A percentile compares a stretch with the other conserved stretches of the same genome.
These are phyloP conservation scores for Dilophus febrilis DNA, from an alignment of 2,888 invertebrate genomes.

Conservation along the genomic window DNA sequence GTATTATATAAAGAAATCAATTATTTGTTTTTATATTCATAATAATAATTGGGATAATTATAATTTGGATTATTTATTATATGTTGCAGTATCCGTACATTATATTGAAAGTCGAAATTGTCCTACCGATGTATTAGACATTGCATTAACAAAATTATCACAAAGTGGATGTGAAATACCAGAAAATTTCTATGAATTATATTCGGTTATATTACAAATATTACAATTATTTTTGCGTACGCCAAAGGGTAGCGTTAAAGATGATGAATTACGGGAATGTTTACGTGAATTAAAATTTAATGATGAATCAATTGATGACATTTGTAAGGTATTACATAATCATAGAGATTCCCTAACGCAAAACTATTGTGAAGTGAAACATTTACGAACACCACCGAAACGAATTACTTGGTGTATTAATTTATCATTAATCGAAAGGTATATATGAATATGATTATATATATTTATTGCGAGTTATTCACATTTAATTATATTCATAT, in stretches of 20 bases:
- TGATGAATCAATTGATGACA: slow-evolving; percentile 33
- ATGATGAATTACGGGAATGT: slow-evolving; percentile 31
- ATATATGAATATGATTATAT: no score
- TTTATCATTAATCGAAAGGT: slow-evolving; percentile 35
- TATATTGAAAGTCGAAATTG: slow-evolving; percentile 28
- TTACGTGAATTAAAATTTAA: slow-evolving; percentile 32
- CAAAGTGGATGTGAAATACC: slow-evolving; percentile 28
- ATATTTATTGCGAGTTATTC: no score
- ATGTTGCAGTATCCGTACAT: slow-evolving; percentile 23
- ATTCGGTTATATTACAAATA: slow-evolving; percentile 31
- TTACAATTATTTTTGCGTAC: slow-evolving; percentile 32
- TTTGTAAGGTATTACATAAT: slow-evolving; percentile 33
- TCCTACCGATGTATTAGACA: slow-evolving; percentile 26
- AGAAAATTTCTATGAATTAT: slow-evolving; percentile 33
- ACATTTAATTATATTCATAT: slow-evolving; percentile 7
- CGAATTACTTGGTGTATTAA: slow-evolving; percentile 35
- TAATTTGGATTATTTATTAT: no score
- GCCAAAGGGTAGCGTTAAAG: slow-evolving; percentile 29
- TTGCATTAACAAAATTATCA: slow-evolving; percentile 26
- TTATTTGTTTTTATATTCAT: no score
- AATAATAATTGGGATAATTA: no score
- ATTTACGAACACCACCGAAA: slow-evolving; percentile 27
- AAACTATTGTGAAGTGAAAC: slow-evolving; percentile 26
- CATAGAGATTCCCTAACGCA: slow-evolving; percentile 28
- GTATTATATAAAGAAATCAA: not conserved